Conservation (phyloP, 2,888 invertebrate species). For the Sarcophaga rosellei region DNA sequence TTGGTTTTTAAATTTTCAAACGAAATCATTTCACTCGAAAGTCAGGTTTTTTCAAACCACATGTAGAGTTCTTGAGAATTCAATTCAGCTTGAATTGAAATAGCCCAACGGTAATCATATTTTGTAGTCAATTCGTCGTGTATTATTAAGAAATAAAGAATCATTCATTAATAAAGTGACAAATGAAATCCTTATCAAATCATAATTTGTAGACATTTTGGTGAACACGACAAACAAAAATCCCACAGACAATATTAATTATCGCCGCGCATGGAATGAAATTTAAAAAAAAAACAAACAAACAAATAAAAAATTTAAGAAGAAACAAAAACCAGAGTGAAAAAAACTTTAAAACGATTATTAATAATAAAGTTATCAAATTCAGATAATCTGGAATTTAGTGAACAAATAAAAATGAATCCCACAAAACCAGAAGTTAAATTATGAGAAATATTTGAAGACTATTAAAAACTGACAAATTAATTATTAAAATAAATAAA, state of each 20-base stretch:
- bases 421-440: slow-evolving; percentile 54
- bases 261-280: slow-evolving; percentile 20
- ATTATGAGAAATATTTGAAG: slow-evolving; percentile 59
- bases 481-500: slow-evolving; percentile 53
- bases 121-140: neutral
- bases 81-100: neutral
- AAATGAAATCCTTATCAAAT: slow-evolving; percentile 61
- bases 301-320: slow-evolving; percentile 1
- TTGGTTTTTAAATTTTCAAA: neutral
- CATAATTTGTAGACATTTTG: slow-evolving; percentile 63
- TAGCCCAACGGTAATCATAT: neutral
- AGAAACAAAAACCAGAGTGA: slow-evolving; percentile 36
- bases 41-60: slow-evolving; percentile 29
- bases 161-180: slow-evolving; percentile 59
- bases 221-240: slow-evolving; percentile 43
- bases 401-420: slow-evolving; percentile 6
- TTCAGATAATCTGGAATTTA: slow-evolving; percentile 55
- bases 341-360: slow-evolving; percentile 47
- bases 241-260: slow-evolving; percentile 61
- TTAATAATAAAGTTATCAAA: slow-evolving; percentile 64
- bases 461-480: slow-evolving; percentile 62
- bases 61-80: slow-evolving; percentile 64
- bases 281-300: slow-evolving; percentile 6
- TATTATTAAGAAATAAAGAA: slow-evolving; percentile 60
- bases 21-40: neutral